Percentiles rank a stretch among this genome's conserved stretches.
Conservation (phyloP, 1,140 invertebrate genomes). For the Lysiphlebus fabarum region DNA sequence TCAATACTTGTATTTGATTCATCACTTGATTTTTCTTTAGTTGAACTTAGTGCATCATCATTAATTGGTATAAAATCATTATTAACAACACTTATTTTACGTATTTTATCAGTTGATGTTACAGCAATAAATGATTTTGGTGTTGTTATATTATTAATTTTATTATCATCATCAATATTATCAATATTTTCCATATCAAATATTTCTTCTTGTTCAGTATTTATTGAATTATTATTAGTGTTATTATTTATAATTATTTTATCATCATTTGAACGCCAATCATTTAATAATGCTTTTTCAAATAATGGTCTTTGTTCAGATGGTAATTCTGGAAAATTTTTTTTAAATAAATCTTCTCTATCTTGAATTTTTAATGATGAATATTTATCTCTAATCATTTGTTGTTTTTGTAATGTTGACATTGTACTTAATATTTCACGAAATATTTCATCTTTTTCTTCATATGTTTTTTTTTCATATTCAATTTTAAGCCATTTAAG, state of each 20-base stretch:
- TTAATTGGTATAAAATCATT: constrained; percentile 63
- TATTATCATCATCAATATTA: constrained; percentile 57
- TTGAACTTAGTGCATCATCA: constrained; percentile 34
- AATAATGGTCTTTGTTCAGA: constrained; percentile 48
- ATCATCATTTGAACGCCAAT: constrained; percentile 47
- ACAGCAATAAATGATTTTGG: constrained; percentile 51
- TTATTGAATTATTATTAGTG: constrained; percentile 29
- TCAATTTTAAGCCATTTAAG: constrained; percentile 51
- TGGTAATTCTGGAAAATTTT: constrained; percentile 52
- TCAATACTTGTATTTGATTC: constrained; percentile 32
- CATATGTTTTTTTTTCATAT: constrained; percentile 41
- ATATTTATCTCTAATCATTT: constrained; percentile 51
- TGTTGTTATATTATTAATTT: constrained; percentile 30
- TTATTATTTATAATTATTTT: constrained; percentile 44
- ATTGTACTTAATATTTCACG: constrained; percentile 45
- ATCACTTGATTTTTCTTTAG: constrained; percentile 43
- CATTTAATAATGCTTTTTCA: constrained; percentile 47
- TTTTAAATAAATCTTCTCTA: constrained; percentile 50
- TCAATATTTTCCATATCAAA: constrained; percentile 69
- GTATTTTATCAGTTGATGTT: constrained; percentile 46
- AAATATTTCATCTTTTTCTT: constrained; percentile 50
- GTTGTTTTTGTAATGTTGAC: constrained; percentile 48
- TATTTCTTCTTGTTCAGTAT: constrained; percentile 59
- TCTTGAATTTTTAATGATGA: constrained; percentile 49
- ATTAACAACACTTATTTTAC: constrained; percentile 55